Conservation (phyloP, 1,140 invertebrate genomes). For the Drosophila melanica region DNA sequence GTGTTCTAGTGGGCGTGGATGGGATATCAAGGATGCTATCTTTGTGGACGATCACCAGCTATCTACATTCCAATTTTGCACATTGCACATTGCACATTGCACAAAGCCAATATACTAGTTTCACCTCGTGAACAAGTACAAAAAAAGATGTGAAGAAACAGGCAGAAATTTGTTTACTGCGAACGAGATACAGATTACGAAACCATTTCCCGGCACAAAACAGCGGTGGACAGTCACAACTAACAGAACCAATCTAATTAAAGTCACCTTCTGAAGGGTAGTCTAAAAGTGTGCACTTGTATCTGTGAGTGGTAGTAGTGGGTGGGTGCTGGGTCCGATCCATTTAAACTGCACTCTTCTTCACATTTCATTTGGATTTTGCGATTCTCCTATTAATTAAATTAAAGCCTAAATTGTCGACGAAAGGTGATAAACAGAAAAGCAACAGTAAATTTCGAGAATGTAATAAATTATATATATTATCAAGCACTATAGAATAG, state of each 20-base stretch:
- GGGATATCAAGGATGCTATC: too few species aligned
- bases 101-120: too few species aligned
- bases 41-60: too few species aligned
- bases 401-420: slow-evolving; percentile 12
- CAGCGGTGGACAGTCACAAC: slow-evolving; percentile 20
- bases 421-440: slow-evolving; percentile 3
- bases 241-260: slow-evolving; percentile 70
- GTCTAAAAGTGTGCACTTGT: slow-evolving; percentile 22
- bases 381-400: slow-evolving; percentile 28
- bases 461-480: too few species aligned
- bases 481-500: neutral
- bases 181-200: slow-evolving; percentile 45
- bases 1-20: too few species aligned
- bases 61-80: too few species aligned
- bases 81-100: too few species aligned
- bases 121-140: too few species aligned
- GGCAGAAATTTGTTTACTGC: slow-evolving; percentile 23
- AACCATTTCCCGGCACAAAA: slow-evolving; percentile 35
- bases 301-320: neutral
- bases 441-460: neutral
- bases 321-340: neutral
- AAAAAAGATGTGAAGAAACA: neutral
- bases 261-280: slow-evolving; percentile 71
- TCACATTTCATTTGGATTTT: slow-evolving; percentile 24
- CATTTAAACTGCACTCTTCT: neutral